A percentile compares a stretch with the other conserved stretches of the same genome.
Conservation (phyloP, 1,140 invertebrate species). For the Diachasmimorpha longicaudata region DNA sequence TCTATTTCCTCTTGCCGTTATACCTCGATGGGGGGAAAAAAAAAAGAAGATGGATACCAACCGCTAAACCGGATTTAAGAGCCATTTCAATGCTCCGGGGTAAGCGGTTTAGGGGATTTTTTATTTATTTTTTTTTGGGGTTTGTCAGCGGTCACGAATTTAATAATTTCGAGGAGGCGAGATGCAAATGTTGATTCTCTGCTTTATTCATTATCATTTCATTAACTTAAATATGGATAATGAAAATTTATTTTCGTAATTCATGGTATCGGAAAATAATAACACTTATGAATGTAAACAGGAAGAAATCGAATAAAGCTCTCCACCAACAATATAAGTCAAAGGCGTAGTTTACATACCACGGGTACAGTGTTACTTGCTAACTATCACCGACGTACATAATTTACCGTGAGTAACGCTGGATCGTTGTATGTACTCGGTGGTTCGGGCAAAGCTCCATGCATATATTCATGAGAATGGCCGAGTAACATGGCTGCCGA, state of each 20-base stretch:
- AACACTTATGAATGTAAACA: neutral
- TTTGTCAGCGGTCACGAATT: neutral
- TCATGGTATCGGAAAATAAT: neutral
- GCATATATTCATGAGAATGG: conserved; percentile 34
- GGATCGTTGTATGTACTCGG: conserved; percentile 16
- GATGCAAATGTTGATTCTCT: too few species aligned
- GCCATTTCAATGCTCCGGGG: neutral
- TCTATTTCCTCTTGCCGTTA: conserved; percentile 18
- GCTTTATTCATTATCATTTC: too few species aligned
- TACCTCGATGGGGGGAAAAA: neutral
- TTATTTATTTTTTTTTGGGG: too few species aligned
- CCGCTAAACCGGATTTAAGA: neutral
- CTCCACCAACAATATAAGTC: neutral
- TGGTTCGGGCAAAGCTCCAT: conserved; percentile 24
- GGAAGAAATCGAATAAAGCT: neutral
- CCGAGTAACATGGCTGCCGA: conserved; percentile 29
- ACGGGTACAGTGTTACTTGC: conserved; percentile 26
- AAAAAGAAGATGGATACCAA: neutral
- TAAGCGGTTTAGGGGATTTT: neutral
- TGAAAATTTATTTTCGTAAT: too few species aligned
- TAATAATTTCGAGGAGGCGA: too few species aligned
- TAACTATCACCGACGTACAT: conserved; percentile 18
- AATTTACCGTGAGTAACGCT: neutral
- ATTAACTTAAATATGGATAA: too few species aligned
- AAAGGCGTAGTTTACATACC: conserved; percentile 17